Evolutionary conservation across 1,140 invertebrate species (phyloP), one percentile per base, ranked within the genome.

Genomic region (Drosophila mayri): DNA sequence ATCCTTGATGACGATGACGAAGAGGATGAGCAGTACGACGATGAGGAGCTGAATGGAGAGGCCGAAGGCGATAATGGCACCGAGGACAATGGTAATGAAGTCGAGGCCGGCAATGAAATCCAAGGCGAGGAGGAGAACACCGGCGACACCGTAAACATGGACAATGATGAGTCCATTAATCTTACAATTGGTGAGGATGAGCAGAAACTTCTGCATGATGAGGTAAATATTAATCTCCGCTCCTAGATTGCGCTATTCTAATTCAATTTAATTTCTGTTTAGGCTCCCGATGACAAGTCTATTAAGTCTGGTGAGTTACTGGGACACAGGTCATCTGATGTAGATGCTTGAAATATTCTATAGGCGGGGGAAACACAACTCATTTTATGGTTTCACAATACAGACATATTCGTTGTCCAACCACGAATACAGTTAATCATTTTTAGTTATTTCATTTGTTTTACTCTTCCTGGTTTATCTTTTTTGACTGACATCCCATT

Each of bases 121-220:
- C 73, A 86, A 18, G 76, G 74, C 18, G 90, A 74, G 59, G 79
- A 83, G 58, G 84, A 92, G 37, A 91, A 90, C 38, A 80, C 82
- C 18, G 78, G 84, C 0, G 83, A 79, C 43, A 90, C 81, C 60
- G 88, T 68, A 14, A 79, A 78, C 40, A 87, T 88, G 67, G 91
- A 92, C 63, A 95, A 96, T 64, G 96, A 97, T 87, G 96, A 97
- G 93, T 96, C 96, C 20, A 96, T 97, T 46, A 96, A 96, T 92
- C 93, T 97, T 62, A 96, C 96, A 65, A 95, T 97, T 87, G 96
- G 95, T 43, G 96, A 97, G 93, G 96, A 97, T 93, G 96, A 97
- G 82, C 95, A 95, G 86, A 95, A 95, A 93, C 93, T 97, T 44
- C 94, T 97, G 60, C 95, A 95, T 79, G 96, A 96, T 93, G 96